These are phyloP conservation scores for Muscina levida DNA, from an alignment of 2,888 invertebrate species.

Conservation along the genomic window DNA sequence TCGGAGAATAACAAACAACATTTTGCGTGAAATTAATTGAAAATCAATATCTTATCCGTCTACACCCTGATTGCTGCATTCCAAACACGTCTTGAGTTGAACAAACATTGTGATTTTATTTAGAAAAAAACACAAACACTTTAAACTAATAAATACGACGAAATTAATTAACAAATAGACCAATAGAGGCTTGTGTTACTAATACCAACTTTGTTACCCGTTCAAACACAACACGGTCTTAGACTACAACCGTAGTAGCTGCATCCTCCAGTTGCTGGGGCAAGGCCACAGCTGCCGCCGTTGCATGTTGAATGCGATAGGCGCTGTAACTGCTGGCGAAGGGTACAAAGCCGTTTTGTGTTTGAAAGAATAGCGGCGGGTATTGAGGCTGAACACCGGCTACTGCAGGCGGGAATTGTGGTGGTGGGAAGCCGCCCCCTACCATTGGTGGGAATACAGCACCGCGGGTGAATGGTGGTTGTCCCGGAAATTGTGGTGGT, in stretches of 20 bases:
- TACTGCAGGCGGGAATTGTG: constrained; percentile 50
- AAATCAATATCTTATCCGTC: no score
- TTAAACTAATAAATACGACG: neutral
- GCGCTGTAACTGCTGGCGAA: constrained; percentile 72
- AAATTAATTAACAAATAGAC: neutral
- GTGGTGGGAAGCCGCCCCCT: constrained; percentile 53
- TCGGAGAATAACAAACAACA: constrained; percentile 13
- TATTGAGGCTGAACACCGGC: constrained; percentile 45
- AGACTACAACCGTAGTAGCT: constrained; percentile 51
- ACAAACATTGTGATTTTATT: constrained; percentile 28
- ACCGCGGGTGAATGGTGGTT: constrained; percentile 54
- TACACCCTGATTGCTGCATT: no score
- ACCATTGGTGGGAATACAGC: constrained; percentile 63
- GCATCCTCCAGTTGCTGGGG: constrained; percentile 27
- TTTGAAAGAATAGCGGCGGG: constrained; percentile 73
- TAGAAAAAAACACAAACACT: no score
- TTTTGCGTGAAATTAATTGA: no score
- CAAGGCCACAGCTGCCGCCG: constrained; percentile 68
- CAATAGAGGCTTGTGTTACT: neutral
- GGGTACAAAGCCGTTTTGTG: constrained; percentile 80
- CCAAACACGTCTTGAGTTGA: constrained; percentile 8
- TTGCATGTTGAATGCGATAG: constrained; percentile 66
- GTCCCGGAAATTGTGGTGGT: constrained; percentile 40
- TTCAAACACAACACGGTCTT: neutral
- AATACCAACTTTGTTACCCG: no score